A percentile compares a stretch with the other conserved stretches of the same genome.
Conservation (phyloP, 2,888 invertebrate genomes). For the Ryuthela nishihirai region DNA sequence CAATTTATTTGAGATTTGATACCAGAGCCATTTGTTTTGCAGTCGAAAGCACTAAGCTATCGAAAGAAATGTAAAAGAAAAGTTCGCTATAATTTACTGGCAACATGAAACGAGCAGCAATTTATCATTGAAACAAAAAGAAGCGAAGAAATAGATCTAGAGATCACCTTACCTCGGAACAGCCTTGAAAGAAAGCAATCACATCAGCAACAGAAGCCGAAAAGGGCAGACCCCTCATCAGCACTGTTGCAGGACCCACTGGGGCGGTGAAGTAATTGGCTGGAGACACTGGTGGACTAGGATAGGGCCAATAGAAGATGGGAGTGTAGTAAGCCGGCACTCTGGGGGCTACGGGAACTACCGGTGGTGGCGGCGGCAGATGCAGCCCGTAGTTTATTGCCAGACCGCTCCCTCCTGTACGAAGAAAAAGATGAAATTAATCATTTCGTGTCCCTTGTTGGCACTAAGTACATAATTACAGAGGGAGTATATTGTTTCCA, state of each 20-base stretch:
- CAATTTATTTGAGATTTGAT: no score
- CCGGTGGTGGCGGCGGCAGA: slow-evolving; percentile 45
- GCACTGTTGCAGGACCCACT: slow-evolving; percentile 46
- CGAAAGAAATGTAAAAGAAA: no score
- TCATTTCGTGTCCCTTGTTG: not conserved
- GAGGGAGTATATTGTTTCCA: no score
- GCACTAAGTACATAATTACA: slow-evolving; percentile 41
- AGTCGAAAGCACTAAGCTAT: no score
- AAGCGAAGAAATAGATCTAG: no score
- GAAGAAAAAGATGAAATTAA: not conserved
- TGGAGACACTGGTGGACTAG: slow-evolving; percentile 88
- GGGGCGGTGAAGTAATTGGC: slow-evolving; percentile 71
- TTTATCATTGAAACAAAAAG: no score
- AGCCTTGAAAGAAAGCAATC: slow-evolving; percentile 55
- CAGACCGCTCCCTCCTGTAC: slow-evolving; percentile 44
- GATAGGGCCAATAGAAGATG: slow-evolving; percentile 86
- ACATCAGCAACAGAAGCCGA: slow-evolving; percentile 50
- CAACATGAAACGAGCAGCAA: no score
- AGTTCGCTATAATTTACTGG: no score
- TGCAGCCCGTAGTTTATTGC: slow-evolving; percentile 44
- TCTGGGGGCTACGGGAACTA: slow-evolving; percentile 43
- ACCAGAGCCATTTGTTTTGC: no score
- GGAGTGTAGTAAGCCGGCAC: slow-evolving; percentile 50
- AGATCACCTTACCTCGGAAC: no score
- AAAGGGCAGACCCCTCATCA: slow-evolving; percentile 47